Base-by-base conservation (phyloP, 2,797 vertebrate species). In the Cercopithecus hamlyni region DNA sequence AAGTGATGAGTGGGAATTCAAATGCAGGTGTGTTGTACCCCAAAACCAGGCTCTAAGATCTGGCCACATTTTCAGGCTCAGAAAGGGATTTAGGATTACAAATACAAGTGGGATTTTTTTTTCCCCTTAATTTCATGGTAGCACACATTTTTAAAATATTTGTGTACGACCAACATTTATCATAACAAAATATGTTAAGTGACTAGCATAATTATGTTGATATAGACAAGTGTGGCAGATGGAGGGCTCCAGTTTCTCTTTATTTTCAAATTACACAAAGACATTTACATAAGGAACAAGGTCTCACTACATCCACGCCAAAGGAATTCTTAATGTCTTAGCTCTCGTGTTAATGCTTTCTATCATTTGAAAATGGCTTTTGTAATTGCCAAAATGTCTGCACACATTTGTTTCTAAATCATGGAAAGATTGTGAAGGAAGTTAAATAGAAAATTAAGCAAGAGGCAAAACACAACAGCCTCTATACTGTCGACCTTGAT, bases 401-500 rank as follows among this genome's bases (percentile, higher is more conserved):
- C 87, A 97, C 20, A 33, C 81, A 93, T 97, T 98, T 98, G 82
- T 97, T 96, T 98, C 97, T 92, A 96, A 98, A 98, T 87, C 97
- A 94, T 88, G 96, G 88, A 95, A 84, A 93, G 81, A 82, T 97
- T 94, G 90, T 89, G 96, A 97, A 97, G 96, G 96, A 85, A 97
- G 85, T 87, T 90, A 97, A 97, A 91, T 89, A 96, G 91, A 73
- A 98, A 98, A 98, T 95, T 97, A 84, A 72, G 95, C 95, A 97
- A 90, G 85, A 96, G 48, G 57, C 87, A 77, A 97, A 93, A 90
- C 61, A 86, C 93, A 96, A 80, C 94, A 87, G 80, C 36, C 58
- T 98, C 96, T 79, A 70, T 88, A 50, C 95, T 14, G 94, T 80
- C 3, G 93, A 98, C 98, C 98, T 98, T 98, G 98, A 96, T 96